A percentile compares a stretch with the other conserved stretches of the same genome.
These are phyloP conservation scores for Holothuria glaberrima DNA, from an alignment of 35 echinoderm and acorn worm species.

Conservation along the genomic window DNA sequence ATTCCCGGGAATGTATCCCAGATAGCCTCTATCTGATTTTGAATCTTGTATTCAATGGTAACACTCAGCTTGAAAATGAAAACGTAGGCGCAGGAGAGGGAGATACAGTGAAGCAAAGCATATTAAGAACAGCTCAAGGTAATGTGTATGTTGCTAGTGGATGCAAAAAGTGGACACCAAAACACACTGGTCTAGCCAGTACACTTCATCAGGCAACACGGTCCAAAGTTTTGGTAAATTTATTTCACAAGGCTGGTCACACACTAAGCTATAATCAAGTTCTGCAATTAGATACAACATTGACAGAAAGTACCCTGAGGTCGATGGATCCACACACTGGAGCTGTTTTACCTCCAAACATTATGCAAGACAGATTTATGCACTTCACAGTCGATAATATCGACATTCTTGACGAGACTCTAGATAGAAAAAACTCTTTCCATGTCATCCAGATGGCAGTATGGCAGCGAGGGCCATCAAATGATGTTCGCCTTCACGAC, in stretches of 20 bases:
- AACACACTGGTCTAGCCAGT: no score
- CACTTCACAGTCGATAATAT: constrained; percentile 62
- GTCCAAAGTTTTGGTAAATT: constrained; percentile 57
- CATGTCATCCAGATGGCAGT: constrained; percentile 58
- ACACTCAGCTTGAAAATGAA: no score
- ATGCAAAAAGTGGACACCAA: constrained; percentile 60
- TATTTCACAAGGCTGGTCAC: constrained; percentile 63
- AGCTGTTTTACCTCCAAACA: constrained; percentile 43
- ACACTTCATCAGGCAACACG: no score
- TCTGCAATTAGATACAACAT: background rate
- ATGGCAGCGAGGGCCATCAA: constrained; percentile 48
- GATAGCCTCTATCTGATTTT: no score
- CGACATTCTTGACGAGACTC: constrained; percentile 62
- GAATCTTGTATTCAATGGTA: no score
- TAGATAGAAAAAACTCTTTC: constrained; percentile 60
- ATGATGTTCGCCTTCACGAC: background rate
- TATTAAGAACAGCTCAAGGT: constrained; percentile 65
- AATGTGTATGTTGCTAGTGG: constrained; percentile 53
- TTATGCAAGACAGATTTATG: constrained; percentile 10
- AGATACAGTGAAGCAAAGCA: background rate
- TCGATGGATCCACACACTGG: constrained; percentile 30
- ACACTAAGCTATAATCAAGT: no score
- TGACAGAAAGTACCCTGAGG: constrained; percentile 28
- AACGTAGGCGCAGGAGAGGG: no score
- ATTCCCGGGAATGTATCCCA: no score